Evolutionary conservation across 2,113 vertebrate genomes (phyloP).

Genomic region (Notarius lentiginosus): DNA sequence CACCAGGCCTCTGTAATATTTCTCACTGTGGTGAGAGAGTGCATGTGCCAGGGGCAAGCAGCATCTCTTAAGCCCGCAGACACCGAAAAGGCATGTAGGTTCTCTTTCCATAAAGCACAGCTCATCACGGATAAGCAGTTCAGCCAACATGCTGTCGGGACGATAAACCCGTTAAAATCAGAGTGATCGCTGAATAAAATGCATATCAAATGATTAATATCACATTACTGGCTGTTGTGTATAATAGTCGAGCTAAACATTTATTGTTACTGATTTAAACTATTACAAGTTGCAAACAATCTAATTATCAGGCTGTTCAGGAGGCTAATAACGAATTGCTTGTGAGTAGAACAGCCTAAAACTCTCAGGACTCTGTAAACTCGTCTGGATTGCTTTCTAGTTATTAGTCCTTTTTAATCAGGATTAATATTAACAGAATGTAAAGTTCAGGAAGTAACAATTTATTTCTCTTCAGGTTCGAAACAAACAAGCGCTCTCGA

Average conservation of each 20-base stretch:
- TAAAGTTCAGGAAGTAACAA: background rate
- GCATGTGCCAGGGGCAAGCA: conserved; percentile 63
- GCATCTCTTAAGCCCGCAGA: conserved; percentile 64
- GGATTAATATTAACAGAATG: too few relatives aligned
- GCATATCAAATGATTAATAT: background rate
- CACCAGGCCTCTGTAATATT: conserved; percentile 80
- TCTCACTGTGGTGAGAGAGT: conserved; percentile 75
- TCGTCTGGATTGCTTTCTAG: background rate
- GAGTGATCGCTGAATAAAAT: background rate
- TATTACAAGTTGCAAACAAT: too few relatives aligned
- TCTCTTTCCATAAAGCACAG: background rate
- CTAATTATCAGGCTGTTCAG: background rate
- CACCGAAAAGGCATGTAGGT: conserved; percentile 12
- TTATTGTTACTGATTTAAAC: background rate
- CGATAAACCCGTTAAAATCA: too few relatives aligned
- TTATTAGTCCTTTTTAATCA: background rate
- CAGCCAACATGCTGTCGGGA: too few relatives aligned
- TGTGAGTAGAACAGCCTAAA: background rate
- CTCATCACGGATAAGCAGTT: background rate
- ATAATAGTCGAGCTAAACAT: background rate
- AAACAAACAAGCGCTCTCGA: conserved; percentile 50
- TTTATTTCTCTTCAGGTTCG: conserved; percentile 2
- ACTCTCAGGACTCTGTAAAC: background rate
- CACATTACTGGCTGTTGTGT: background rate
- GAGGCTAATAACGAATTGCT: background rate